A percentile compares a stretch with the other conserved stretches of the same genome.
phyloP scores from a whole-genome alignment of 2,113 vertebrate species.

The Aythya baeri region DNA sequence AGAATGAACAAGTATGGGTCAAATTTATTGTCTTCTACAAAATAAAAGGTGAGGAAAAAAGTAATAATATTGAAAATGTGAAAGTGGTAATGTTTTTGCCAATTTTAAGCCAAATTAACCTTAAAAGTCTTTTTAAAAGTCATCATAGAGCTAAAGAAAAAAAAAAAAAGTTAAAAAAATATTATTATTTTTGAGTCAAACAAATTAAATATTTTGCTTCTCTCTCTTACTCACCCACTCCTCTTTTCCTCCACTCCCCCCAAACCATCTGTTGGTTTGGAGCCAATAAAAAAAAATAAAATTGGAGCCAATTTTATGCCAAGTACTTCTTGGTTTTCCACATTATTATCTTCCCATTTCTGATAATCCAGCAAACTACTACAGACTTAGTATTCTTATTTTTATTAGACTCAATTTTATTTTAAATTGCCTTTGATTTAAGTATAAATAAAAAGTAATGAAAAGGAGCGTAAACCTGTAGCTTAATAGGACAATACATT shows the following conservation, averaged over 20 bases:
- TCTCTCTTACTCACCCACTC: fast-evolving
- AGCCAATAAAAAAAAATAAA: too few species aligned
- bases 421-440: neutral
- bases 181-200: neutral
- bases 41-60: neutral
- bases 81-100: neutral
- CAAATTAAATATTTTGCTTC: neutral
- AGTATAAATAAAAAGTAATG: neutral
- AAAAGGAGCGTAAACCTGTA: neutral
- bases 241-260: fast-evolving
- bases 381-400: neutral
- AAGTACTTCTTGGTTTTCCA: neutral
- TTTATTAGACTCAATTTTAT: neutral
- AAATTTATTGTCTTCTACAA: neutral
- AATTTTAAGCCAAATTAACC: neutral
- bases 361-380: neutral
- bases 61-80: neutral
- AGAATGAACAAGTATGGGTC: fast-evolving
- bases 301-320: neutral
- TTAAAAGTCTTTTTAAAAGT: neutral
- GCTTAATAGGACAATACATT: neutral
- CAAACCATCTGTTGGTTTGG: neutral
- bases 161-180: too few species aligned
- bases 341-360: neutral
- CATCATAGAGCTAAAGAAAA: neutral